Conservation (phyloP, 2,113 vertebrate genomes). For the Sturnus vulgaris region DNA sequence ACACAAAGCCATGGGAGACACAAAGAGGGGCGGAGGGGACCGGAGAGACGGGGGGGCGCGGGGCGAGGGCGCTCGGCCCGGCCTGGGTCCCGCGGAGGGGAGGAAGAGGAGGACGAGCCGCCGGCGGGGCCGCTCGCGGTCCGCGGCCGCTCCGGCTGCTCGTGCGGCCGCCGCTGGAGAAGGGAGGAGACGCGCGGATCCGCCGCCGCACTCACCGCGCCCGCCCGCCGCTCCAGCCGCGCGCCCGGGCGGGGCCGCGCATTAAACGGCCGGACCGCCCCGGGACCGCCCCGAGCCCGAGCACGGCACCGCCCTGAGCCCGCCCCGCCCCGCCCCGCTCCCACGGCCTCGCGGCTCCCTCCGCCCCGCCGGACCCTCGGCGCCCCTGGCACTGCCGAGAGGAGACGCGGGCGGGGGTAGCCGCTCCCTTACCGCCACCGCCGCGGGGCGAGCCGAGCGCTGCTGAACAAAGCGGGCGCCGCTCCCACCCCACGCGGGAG, state of each 20-base stretch:
- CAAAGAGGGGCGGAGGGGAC: slow-evolving; percentile 56
- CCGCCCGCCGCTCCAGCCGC: not conserved
- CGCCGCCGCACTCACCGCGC: not conserved
- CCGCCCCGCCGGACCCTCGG: not conserved
- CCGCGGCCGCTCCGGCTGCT: not conserved
- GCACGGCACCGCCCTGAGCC: not conserved
- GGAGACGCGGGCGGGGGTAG: not conserved
- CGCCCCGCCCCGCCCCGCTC: not conserved
- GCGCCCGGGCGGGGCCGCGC: not conserved
- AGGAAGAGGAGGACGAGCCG: not conserved
- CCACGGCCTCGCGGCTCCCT: not conserved
- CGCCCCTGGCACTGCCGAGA: too few species aligned
- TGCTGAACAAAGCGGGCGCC: not conserved
- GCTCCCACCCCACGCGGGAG: not conserved
- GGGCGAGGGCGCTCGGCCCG: not conserved
- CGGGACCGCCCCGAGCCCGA: not conserved
- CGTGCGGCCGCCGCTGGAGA: not conserved
- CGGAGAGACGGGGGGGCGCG: not conserved
- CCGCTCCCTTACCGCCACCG: not conserved
- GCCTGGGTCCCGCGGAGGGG: not conserved
- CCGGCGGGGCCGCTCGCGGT: not conserved
- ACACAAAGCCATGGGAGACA: slow-evolving; percentile 80
- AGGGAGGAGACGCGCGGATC: not conserved
- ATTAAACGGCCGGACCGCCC: not conserved
- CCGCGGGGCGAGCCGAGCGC: not conserved